Percentiles rank a stretch among this genome's conserved stretches.
These are phyloP conservation scores for Podarcis cretensis DNA, from an alignment of 2,113 vertebrate genomes.

Conservation along the genomic window DNA sequence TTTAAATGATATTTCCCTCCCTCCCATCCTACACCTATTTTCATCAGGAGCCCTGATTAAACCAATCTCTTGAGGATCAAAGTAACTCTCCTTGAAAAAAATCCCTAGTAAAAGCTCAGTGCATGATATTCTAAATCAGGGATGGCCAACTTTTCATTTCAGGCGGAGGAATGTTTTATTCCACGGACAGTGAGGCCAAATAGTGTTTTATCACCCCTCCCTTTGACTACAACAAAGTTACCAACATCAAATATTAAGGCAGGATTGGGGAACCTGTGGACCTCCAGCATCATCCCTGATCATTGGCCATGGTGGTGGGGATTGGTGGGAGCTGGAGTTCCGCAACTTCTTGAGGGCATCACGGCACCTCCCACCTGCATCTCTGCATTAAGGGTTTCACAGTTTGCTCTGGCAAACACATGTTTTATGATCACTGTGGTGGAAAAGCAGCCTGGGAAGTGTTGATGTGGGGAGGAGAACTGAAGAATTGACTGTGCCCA, in stretches of 20 bases:
- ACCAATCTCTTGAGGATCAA: background rate
- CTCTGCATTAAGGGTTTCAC: background rate
- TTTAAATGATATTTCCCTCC: background rate
- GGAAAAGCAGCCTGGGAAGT: background rate
- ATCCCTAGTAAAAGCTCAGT: conserved; percentile 32
- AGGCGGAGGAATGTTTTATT: background rate
- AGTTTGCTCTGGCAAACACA: background rate
- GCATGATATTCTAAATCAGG: conserved; percentile 2
- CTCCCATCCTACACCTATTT: background rate
- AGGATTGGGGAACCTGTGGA: background rate
- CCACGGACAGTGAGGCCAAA: background rate
- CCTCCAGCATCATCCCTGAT: background rate
- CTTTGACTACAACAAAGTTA: background rate
- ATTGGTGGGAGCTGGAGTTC: background rate
- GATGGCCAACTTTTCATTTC: background rate
- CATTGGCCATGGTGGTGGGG: background rate
- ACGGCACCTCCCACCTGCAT: too few relatives aligned
- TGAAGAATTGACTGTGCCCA: background rate
- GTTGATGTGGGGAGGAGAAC: background rate
- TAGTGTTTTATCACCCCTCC: background rate
- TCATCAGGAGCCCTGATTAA: background rate
- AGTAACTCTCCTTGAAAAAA: conserved; percentile 7
- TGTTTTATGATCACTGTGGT: background rate
- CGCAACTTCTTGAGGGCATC: too few relatives aligned
- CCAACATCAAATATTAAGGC: background rate